A percentile compares a stretch with the other conserved stretches of the same genome.
phyloP scores from a whole-genome alignment of 2,888 invertebrate species.

The Tetramorium bicarinatum region DNA sequence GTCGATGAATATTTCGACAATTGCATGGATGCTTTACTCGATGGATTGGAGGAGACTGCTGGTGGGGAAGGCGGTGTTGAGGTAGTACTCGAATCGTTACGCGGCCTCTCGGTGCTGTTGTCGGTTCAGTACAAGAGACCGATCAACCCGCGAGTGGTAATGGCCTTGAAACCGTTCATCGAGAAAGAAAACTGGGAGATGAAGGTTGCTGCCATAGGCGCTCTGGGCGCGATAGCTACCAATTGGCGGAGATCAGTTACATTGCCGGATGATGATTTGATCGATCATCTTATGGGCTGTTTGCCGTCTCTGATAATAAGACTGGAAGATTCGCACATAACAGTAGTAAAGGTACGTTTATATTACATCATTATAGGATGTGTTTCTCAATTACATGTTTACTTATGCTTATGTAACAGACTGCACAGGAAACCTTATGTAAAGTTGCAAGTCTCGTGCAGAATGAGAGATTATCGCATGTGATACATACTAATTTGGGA shows the following conservation, averaged over 20 bases:
- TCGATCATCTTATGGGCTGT: constrained; percentile 82
- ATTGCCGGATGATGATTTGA: constrained; percentile 76
- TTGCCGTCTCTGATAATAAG: constrained; percentile 81
- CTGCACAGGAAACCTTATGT: constrained; percentile 78
- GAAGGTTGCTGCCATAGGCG: constrained; percentile 80
- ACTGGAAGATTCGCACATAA: constrained; percentile 78
- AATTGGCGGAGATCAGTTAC: constrained; percentile 77
- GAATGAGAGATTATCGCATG: constrained; percentile 73
- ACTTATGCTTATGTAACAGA: constrained; percentile 66
- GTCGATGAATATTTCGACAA: constrained; percentile 81
- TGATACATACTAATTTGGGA: constrained; percentile 75
- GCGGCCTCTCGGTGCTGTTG: constrained; percentile 80
- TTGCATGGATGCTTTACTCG: constrained; percentile 80
- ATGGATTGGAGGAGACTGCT: constrained; percentile 82
- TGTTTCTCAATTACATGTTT: neutral
- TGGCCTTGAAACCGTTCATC: constrained; percentile 83
- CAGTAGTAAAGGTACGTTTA: constrained; percentile 75
- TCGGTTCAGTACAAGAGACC: constrained; percentile 77
- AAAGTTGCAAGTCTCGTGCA: constrained; percentile 77
- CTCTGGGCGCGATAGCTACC: constrained; percentile 77
- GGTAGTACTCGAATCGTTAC: constrained; percentile 81
- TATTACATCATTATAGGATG: neutral
- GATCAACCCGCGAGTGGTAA: constrained; percentile 80
- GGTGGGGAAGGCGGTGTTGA: constrained; percentile 79
- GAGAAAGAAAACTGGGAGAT: constrained; percentile 83